Percentiles rank a stretch among this genome's conserved stretches.
Evolutionary conservation across 30 jellyfish, hydroid and myxozoan species (phyloP).

Genomic region (Turritopsis dohrnii): DNA sequence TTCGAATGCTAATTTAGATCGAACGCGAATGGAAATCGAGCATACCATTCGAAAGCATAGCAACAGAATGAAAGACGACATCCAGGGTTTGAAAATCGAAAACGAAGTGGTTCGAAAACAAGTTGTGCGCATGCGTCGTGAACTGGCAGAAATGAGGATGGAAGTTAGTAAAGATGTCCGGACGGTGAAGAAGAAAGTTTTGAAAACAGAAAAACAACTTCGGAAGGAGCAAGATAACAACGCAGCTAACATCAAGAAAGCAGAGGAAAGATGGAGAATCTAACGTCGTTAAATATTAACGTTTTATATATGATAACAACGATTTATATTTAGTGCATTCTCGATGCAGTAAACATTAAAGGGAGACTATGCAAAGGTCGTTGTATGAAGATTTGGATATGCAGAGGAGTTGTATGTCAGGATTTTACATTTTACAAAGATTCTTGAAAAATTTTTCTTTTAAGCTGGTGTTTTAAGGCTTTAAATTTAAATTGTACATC

Average conservation of each 20-base stretch:
- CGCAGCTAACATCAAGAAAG: not conserved
- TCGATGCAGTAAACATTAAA: too few species aligned
- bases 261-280: not conserved
- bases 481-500: too few species aligned
- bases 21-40: constrained; percentile 5
- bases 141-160: constrained; percentile 7
- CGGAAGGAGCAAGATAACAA: not conserved
- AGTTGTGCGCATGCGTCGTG: constrained; percentile 33
- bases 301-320: not conserved
- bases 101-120: constrained; percentile 29
- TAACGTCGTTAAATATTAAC: not conserved
- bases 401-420: too few species aligned
- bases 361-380: too few species aligned
- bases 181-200: not conserved
- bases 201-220: not conserved
- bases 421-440: too few species aligned
- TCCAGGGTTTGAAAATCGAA: constrained; percentile 17
- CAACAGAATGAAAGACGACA: constrained; percentile 22
- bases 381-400: too few species aligned
- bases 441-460: too few species aligned
- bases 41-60: constrained; percentile 8
- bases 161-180: constrained; percentile 3
- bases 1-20: constrained; percentile 10
- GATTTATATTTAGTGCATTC: too few species aligned
- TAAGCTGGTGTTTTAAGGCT: too few species aligned